phyloP scores from a whole-genome alignment of 2,797 vertebrate genomes.

The Acanthopagrus latus region DNA sequence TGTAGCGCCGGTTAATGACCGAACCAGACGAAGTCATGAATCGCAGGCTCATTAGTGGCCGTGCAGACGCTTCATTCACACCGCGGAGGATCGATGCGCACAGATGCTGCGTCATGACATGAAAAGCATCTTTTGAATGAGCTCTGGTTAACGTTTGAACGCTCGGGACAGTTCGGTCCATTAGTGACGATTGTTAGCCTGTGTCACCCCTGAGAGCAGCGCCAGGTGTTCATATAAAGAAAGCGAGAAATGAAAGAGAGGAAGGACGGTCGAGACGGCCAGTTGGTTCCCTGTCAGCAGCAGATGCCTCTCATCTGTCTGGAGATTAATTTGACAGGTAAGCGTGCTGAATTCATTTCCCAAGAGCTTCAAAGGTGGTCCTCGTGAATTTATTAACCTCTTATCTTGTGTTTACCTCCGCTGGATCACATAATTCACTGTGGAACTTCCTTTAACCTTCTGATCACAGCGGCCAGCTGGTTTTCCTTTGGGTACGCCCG shows the following conservation, averaged over 20 bases:
- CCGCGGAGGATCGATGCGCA: conserved; percentile 42
- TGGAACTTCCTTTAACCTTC: conserved; percentile 58
- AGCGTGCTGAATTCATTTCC: conserved; percentile 48
- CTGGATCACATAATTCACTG: conserved; percentile 63
- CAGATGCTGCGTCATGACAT: conserved; percentile 50
- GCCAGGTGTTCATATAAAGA: conserved; percentile 69
- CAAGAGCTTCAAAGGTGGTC: conserved; percentile 65
- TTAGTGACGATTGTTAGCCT: conserved; percentile 43
- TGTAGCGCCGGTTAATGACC: conserved; percentile 57
- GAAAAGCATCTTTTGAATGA: conserved; percentile 38
- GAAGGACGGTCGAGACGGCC: conserved; percentile 17
- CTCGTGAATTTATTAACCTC: conserved; percentile 61
- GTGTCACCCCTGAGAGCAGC: conserved; percentile 27
- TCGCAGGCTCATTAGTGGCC: conserved; percentile 60
- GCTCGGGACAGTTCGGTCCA: conserved; percentile 39
- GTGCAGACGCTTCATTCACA: conserved; percentile 33
- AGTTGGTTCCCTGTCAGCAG: conserved; percentile 47
- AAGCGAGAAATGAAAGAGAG: conserved; percentile 46
- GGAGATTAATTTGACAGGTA: conserved; percentile 71
- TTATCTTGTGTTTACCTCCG: conserved; percentile 70
- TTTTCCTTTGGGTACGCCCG: conserved; percentile 35
- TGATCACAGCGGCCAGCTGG: conserved; percentile 50
- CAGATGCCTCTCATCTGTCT: conserved; percentile 70
- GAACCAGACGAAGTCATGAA: conserved; percentile 50
- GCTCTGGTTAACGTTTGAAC: conserved; percentile 61